Evolutionary conservation across 1,140 invertebrate genomes (phyloP).

Genomic region (Drosophila azteca): DNA sequence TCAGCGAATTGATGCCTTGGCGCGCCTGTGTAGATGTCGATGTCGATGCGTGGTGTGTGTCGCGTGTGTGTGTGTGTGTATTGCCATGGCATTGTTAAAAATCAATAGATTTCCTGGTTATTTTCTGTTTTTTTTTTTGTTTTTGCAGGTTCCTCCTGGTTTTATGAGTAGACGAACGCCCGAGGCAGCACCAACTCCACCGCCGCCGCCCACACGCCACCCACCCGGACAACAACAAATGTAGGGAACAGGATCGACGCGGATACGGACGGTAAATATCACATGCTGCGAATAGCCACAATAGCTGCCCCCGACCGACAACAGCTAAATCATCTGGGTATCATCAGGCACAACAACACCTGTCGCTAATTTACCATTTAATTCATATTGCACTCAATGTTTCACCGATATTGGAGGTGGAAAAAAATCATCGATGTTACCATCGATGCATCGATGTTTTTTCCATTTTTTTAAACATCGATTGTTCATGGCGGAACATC

Average conservation of each 20-base stretch:
- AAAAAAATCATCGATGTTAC: too few species aligned
- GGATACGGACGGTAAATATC: too few species aligned
- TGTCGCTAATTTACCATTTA: conserved; percentile 48
- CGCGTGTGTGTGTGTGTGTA: conserved; percentile 41
- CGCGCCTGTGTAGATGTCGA: conserved; percentile 15
- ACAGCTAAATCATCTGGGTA: too few species aligned
- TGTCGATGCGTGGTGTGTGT: conserved; percentile 24
- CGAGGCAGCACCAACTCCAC: background rate
- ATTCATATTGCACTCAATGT: conserved; percentile 37
- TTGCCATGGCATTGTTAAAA: conserved; percentile 68
- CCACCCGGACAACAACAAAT: too few species aligned
- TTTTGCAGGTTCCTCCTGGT: conserved; percentile 19
- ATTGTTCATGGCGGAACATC: too few species aligned
- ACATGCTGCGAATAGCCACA: too few species aligned
- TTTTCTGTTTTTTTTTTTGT: conserved; percentile 29
- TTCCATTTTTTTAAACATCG: too few species aligned
- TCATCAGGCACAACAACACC: conserved; percentile 17
- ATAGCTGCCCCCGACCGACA: background rate
- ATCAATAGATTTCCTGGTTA: conserved; percentile 66
- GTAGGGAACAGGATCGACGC: too few species aligned
- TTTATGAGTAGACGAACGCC: background rate
- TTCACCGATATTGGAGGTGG: too few species aligned
- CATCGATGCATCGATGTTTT: too few species aligned
- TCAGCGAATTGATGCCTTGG: conserved; percentile 9
- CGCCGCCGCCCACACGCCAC: too few species aligned